Evolutionary conservation across 2,888 invertebrate genomes (phyloP).

Genomic region (Tuta absoluta): DNA sequence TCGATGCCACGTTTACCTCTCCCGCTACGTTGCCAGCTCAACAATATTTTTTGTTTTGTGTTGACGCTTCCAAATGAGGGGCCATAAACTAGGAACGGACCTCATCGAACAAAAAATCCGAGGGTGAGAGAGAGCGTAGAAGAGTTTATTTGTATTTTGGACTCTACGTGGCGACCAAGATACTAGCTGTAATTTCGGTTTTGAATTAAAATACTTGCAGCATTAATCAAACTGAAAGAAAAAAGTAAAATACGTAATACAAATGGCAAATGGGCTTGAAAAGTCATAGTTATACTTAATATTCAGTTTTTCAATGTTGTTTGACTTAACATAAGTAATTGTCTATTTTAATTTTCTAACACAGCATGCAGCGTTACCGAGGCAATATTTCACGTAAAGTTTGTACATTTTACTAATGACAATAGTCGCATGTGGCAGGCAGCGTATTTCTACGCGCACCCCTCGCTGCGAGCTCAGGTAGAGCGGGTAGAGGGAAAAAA

Average conservation of each 20-base stretch:
- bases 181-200: not conserved
- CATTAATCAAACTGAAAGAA: too few relatives aligned
- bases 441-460: constrained; percentile 46
- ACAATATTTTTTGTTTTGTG: constrained; percentile 70
- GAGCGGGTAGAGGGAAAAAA: constrained; percentile 29
- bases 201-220: not conserved
- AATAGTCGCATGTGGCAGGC: constrained; percentile 52
- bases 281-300: not conserved
- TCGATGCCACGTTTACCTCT: constrained; percentile 68
- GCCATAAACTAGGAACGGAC: constrained; percentile 72
- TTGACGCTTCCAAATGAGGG: constrained; percentile 74
- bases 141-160: not conserved
- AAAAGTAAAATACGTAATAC: too few relatives aligned
- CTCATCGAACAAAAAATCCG: constrained; percentile 51
- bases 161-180: not conserved
- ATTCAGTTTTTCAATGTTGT: not conserved
- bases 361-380: constrained; percentile 7
- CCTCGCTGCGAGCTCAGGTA: constrained; percentile 61
- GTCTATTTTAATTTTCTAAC: not conserved
- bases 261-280: not conserved
- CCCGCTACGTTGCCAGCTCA: constrained; percentile 64
- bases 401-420: constrained; percentile 39
- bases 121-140: constrained; percentile 32
- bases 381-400: constrained; percentile 27
- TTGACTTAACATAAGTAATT: constrained; percentile 1